These are phyloP conservation scores for Helicoverpa zea DNA, from an alignment of 1,140 invertebrate species.

Conservation along the genomic window DNA sequence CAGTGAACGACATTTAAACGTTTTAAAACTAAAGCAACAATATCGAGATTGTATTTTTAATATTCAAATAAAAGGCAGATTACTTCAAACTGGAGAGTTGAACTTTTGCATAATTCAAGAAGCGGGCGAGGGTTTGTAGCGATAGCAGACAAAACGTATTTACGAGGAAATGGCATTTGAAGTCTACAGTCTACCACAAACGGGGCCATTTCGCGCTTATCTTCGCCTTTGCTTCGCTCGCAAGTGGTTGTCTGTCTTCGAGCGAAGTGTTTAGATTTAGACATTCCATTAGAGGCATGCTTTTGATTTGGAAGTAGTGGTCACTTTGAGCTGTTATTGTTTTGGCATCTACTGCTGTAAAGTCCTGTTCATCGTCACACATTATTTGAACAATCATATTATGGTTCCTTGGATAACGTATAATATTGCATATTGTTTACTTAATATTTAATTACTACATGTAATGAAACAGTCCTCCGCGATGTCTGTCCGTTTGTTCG, in stretches of 20 bases:
- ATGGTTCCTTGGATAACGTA: too few relatives aligned
- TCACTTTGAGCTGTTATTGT: not conserved
- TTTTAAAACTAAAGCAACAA: conserved; percentile 29
- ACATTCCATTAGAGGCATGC: conserved; percentile 12
- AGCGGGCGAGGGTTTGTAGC: conserved; percentile 14
- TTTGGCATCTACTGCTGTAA: not conserved
- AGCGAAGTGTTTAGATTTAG: conserved; percentile 9
- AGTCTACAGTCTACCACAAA: conserved; percentile 37
- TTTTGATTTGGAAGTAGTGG: not conserved
- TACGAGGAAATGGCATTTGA: conserved; percentile 37
- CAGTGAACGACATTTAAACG: conserved; percentile 20
- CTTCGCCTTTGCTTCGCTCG: conserved; percentile 10
- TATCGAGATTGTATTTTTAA: conserved; percentile 42
- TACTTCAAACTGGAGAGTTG: conserved; percentile 29
- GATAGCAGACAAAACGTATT: conserved; percentile 48
- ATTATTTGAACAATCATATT: not conserved
- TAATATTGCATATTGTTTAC: too few relatives aligned
- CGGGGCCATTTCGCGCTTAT: conserved; percentile 36
- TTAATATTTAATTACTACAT: too few relatives aligned
- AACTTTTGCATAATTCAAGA: conserved; percentile 51
- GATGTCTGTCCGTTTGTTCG: too few relatives aligned
- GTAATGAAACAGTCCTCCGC: too few relatives aligned
- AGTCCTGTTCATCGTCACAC: not conserved
- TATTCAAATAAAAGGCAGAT: conserved; percentile 41
- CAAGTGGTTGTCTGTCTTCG: conserved; percentile 23